A percentile compares a stretch with the other conserved stretches of the same genome.
These are phyloP conservation scores for Epinotia demarniana DNA, from an alignment of 2,888 invertebrate genomes.

Conservation along the genomic window DNA sequence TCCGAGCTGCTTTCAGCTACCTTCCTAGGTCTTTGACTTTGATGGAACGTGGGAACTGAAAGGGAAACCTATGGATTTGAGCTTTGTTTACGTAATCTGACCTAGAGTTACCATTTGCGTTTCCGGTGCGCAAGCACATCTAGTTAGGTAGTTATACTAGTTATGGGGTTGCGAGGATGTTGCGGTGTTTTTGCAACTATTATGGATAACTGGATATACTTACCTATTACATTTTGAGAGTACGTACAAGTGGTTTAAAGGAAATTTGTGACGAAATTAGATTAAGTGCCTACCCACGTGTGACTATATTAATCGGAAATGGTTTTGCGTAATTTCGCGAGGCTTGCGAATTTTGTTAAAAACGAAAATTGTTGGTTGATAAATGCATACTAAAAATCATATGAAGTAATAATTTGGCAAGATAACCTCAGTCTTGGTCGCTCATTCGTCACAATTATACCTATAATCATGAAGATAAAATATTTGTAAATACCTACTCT, in stretches of 20 bases:
- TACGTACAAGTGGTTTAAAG: background rate
- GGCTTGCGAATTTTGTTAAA: background rate
- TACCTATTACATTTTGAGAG: background rate
- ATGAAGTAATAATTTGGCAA: background rate
- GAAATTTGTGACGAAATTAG: conserved; percentile 4
- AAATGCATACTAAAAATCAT: background rate
- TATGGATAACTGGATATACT: background rate
- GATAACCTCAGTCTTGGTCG: background rate
- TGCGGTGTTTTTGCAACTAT: conserved; percentile 1
- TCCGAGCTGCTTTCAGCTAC: conserved; percentile 63
- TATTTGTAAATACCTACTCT: background rate
- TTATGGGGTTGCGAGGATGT: conserved; percentile 1
- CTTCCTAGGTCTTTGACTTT: conserved; percentile 54
- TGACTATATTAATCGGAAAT: background rate
- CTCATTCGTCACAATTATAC: background rate
- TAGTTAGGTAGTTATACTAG: background rate
- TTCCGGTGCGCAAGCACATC: conserved; percentile 41
- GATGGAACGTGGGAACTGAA: conserved; percentile 59
- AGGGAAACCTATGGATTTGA: conserved; percentile 49
- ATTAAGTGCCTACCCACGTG: background rate
- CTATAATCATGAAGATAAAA: background rate
- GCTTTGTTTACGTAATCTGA: conserved; percentile 45
- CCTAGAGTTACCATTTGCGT: conserved; percentile 50
- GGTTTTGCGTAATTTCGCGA: conserved; percentile 2
- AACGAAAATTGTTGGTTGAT: background rate